phyloP scores from a whole-genome alignment of 2,113 vertebrate species.

The Passer domesticus region DNA sequence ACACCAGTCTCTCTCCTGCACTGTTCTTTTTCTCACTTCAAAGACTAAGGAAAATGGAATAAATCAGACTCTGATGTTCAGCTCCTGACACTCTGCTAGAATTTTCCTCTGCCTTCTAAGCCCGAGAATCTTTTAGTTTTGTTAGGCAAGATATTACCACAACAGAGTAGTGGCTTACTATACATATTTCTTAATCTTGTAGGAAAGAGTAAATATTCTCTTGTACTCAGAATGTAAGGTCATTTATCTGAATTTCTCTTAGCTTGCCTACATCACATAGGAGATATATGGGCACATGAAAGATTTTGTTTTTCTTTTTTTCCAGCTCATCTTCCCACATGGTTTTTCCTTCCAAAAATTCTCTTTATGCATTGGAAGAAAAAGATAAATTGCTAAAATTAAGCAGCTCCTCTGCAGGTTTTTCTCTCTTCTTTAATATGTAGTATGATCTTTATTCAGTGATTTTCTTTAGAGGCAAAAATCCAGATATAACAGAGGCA shows the following conservation, averaged over 20 bases:
- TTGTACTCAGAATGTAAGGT: neutral
- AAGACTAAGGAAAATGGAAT: neutral
- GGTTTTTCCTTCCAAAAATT: neutral
- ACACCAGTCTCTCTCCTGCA: neutral
- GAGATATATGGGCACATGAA: neutral
- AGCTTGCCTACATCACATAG: neutral
- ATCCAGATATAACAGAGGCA: neutral
- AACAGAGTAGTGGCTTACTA: neutral
- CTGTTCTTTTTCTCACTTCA: neutral
- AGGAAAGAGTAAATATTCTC: neutral
- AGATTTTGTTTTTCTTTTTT: neutral
- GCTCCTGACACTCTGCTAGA: neutral
- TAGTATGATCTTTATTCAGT: neutral
- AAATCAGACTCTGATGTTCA: neutral
- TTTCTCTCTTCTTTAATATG: neutral
- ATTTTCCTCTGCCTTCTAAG: neutral
- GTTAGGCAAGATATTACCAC: neutral
- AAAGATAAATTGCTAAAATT: slow-evolving; percentile 34
- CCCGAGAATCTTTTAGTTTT: neutral
- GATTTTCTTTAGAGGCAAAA: neutral
- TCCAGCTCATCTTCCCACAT: neutral
- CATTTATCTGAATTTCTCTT: neutral
- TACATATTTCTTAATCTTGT: neutral
- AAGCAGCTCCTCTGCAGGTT: neutral
- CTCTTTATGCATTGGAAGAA: neutral